Evolutionary conservation across 2,113 vertebrate species (phyloP).

Genomic region (Gopherus evgoodei): DNA sequence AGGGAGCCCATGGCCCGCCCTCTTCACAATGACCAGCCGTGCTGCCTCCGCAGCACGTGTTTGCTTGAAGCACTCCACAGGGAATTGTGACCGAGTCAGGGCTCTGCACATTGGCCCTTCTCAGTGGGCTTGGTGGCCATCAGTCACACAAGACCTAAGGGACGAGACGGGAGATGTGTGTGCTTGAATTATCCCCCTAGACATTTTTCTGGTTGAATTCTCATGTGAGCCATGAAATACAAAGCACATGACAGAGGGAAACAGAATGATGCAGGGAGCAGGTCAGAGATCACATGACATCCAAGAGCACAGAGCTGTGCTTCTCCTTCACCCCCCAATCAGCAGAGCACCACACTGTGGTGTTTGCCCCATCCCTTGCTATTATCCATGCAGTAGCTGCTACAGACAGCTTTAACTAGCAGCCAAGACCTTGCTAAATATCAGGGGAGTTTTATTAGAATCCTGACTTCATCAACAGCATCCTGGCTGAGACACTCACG

Average conservation of each 20-base stretch:
- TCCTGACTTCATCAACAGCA: accelerated
- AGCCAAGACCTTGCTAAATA: background rate
- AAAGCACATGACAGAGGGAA: background rate
- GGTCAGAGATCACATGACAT: background rate
- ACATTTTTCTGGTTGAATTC: background rate
- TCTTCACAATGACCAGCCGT: background rate
- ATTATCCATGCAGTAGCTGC: background rate
- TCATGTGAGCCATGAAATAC: background rate
- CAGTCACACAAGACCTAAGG: background rate
- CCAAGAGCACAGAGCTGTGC: background rate
- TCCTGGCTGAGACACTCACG: background rate
- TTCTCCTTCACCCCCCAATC: background rate
- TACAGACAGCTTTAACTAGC: background rate
- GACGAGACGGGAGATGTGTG: background rate
- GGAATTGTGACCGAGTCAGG: background rate
- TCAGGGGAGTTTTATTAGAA: background rate
- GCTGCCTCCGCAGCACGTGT: background rate
- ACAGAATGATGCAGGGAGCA: background rate
- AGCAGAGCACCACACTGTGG: background rate
- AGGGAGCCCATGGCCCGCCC: too few relatives aligned
- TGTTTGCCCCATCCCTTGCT: background rate
- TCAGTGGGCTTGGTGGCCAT: background rate
- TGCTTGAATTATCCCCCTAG: background rate
- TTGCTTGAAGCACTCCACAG: background rate
- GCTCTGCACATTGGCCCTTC: background rate